Evolutionary conservation across 2,113 vertebrate species (phyloP).

Genomic region (Podilymbus podiceps): DNA sequence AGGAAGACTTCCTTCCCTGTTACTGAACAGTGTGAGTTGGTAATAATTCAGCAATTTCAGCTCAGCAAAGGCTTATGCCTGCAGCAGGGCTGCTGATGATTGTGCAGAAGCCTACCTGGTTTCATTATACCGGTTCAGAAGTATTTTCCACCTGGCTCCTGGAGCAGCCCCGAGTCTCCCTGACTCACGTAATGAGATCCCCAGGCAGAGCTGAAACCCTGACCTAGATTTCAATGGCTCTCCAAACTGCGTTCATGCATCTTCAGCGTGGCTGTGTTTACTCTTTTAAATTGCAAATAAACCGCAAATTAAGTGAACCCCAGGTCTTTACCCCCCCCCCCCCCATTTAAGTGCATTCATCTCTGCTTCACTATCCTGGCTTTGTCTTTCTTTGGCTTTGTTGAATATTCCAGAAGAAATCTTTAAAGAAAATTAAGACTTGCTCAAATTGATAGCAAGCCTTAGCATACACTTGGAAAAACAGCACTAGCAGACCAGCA

Average conservation of each 20-base stretch:
- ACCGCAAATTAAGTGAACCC: constrained; percentile 21
- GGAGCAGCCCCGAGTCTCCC: neutral
- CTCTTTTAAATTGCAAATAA: constrained; percentile 1
- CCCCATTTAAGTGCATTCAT: neutral
- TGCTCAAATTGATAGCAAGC: neutral
- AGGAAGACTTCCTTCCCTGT: neutral
- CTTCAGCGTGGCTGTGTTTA: neutral
- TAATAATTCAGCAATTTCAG: neutral
- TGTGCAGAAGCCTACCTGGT: neutral
- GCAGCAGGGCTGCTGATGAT: neutral
- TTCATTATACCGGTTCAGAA: neutral
- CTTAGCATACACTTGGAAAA: neutral
- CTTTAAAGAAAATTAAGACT: neutral
- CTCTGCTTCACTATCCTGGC: neutral
- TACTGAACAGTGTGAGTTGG: neutral
- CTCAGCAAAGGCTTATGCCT: fast-evolving
- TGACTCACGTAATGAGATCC: neutral
- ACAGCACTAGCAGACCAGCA: neutral
- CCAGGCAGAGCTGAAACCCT: neutral
- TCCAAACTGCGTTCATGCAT: neutral
- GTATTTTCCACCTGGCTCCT: neutral
- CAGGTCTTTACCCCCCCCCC: too few species aligned
- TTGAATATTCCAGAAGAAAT: neutral
- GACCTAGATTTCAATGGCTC: constrained; percentile 12
- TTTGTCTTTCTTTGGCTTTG: neutral